Evolutionary conservation across 2,888 invertebrate genomes (phyloP).

Genomic region (Rhingia rostrata): DNA sequence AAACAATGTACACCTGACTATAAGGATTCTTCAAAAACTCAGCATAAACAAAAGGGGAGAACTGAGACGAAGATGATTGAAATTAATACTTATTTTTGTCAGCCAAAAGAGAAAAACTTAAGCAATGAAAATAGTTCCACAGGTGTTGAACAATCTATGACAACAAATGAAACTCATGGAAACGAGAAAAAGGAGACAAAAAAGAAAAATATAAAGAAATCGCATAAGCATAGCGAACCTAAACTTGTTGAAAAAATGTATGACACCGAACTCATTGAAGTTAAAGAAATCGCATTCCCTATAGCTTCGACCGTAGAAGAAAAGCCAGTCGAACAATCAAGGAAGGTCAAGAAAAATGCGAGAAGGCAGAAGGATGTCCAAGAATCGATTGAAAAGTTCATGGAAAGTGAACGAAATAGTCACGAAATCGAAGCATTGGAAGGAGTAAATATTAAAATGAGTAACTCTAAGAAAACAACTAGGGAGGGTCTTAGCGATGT

Average conservation of each 20-base stretch:
- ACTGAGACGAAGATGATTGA: conserved; percentile 36
- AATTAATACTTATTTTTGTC: background rate
- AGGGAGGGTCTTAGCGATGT: background rate
- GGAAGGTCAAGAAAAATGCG: background rate
- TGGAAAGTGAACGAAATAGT: background rate
- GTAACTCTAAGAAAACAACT: background rate
- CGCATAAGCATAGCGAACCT: conserved; percentile 14
- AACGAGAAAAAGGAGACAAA: conserved; percentile 82
- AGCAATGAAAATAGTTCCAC: conserved; percentile 15
- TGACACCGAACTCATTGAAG: conserved; percentile 57
- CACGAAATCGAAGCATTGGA: background rate
- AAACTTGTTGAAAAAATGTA: background rate
- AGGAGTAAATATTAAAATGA: background rate
- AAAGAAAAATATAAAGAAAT: conserved; percentile 78
- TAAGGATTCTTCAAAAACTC: conserved; percentile 49
- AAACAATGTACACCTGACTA: conserved; percentile 56
- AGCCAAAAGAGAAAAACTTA: conserved; percentile 20
- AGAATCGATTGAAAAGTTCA: background rate
- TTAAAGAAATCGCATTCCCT: conserved; percentile 16
- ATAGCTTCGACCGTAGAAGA: background rate
- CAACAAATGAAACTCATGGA: background rate
- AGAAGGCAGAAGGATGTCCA: conserved; percentile 12
- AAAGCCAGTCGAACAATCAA: conserved; percentile 8
- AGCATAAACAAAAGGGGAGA: conserved; percentile 61
- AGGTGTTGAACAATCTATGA: background rate